Evolutionary conservation across 1,140 invertebrate species (phyloP).

Genomic region (Dendroctonus valens): DNA sequence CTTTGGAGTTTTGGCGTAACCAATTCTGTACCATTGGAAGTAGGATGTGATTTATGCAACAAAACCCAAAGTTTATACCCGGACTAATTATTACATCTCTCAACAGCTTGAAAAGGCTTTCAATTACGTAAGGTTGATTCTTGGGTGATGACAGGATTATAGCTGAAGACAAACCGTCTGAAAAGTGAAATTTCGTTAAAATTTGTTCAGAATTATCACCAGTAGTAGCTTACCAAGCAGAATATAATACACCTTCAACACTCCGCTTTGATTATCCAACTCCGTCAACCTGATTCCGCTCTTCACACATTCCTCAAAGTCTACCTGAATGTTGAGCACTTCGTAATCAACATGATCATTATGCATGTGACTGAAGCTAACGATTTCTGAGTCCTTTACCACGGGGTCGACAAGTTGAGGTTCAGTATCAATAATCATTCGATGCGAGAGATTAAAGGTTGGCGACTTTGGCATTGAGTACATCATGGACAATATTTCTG

Average conservation of each 20-base stretch:
- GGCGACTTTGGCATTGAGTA: slow-evolving; percentile 93
- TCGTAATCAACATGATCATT: slow-evolving; percentile 60
- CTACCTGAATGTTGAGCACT: slow-evolving; percentile 56
- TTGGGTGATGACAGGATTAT: slow-evolving; percentile 76
- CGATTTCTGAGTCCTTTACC: slow-evolving; percentile 74
- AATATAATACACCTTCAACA: slow-evolving; percentile 88
- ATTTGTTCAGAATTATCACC: neutral
- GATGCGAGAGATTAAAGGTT: slow-evolving; percentile 85
- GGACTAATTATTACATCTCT: slow-evolving; percentile 72
- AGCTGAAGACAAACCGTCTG: slow-evolving; percentile 80
- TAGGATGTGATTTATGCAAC: slow-evolving; percentile 86
- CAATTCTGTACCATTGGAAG: slow-evolving; percentile 88
- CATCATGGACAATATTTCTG: slow-evolving; percentile 85
- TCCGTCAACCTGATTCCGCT: slow-evolving; percentile 61
- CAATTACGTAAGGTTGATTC: slow-evolving; percentile 83
- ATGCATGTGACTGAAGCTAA: slow-evolving; percentile 58
- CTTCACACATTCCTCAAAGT: slow-evolving; percentile 59
- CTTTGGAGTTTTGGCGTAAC: slow-evolving; percentile 68
- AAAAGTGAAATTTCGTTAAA: slow-evolving; percentile 7
- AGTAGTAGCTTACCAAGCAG: slow-evolving; percentile 56
- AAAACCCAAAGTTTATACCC: slow-evolving; percentile 82
- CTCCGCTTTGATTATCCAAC: slow-evolving; percentile 79
- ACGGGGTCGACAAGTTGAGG: slow-evolving; percentile 79
- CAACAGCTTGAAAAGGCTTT: slow-evolving; percentile 82
- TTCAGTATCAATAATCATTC: slow-evolving; percentile 76